Percentiles rank a stretch among this genome's conserved stretches.
Conservation (phyloP, 2,888 invertebrate genomes). For the Dione juno region DNA sequence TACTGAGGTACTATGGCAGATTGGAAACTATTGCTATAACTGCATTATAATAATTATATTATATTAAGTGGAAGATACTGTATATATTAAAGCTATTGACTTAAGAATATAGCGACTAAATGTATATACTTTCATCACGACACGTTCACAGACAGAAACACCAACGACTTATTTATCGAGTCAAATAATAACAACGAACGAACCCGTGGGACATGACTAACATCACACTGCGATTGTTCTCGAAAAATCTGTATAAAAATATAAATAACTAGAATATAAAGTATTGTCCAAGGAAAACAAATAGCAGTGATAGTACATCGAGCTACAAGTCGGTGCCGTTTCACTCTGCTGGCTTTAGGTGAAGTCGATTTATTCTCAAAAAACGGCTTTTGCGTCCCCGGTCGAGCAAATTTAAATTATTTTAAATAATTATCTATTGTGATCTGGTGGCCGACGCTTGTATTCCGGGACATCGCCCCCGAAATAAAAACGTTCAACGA, state of each 20-base stretch:
- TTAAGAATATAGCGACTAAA: slow-evolving; percentile 73
- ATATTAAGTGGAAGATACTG: slow-evolving; percentile 78
- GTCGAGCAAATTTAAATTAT: slow-evolving; percentile 74
- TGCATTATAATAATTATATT: slow-evolving; percentile 66
- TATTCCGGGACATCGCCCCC: slow-evolving; percentile 41
- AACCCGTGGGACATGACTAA: slow-evolving; percentile 33
- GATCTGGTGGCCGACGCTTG: slow-evolving; percentile 59
- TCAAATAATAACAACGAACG: slow-evolving; percentile 48
- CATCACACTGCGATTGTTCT: slow-evolving; percentile 38
- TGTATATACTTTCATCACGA: slow-evolving; percentile 48
- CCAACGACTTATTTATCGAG: slow-evolving; percentile 50
- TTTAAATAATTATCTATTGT: slow-evolving; percentile 78
- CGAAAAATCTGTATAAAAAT: slow-evolving; percentile 46
- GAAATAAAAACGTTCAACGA: slow-evolving; percentile 52
- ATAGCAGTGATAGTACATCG: slow-evolving; percentile 43
- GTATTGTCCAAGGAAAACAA: slow-evolving; percentile 47
- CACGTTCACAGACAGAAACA: slow-evolving; percentile 51
- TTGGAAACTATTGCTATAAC: slow-evolving; percentile 77
- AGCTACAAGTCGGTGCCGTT: slow-evolving; percentile 49
- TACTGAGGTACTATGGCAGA: slow-evolving; percentile 80
- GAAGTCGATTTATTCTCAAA: slow-evolving; percentile 70
- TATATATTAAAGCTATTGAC: slow-evolving; percentile 81
- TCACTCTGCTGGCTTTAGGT: slow-evolving; percentile 49
- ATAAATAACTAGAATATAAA: slow-evolving; percentile 47
- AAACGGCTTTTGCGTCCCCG: slow-evolving; percentile 59